A percentile compares a stretch with the other conserved stretches of the same genome.
Evolutionary conservation across 2,888 invertebrate genomes (phyloP).

Genomic region (Noctua fimbriata): DNA sequence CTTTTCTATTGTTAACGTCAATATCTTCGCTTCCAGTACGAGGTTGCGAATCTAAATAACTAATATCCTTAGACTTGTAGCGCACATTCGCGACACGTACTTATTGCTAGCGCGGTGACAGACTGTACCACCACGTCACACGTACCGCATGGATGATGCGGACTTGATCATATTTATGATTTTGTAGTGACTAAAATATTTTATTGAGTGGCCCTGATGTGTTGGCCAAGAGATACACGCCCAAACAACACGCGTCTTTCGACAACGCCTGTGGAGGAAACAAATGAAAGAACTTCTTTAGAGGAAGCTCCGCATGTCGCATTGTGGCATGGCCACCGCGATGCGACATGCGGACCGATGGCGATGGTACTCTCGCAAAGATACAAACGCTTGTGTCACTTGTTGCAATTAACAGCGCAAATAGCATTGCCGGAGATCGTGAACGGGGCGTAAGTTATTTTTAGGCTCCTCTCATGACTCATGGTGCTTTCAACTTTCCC

Average conservation of each 20-base stretch:
- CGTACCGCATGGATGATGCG: constrained; percentile 29
- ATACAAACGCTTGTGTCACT: too few relatives aligned
- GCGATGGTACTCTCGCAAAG: too few relatives aligned
- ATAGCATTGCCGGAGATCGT: too few relatives aligned
- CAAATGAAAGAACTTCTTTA: too few relatives aligned
- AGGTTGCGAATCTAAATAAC: constrained; percentile 46
- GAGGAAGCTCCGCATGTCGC: too few relatives aligned
- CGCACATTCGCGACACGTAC: constrained; percentile 28
- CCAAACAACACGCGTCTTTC: neutral
- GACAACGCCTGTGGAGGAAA: too few relatives aligned
- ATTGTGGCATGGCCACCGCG: too few relatives aligned
- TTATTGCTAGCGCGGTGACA: constrained; percentile 32
- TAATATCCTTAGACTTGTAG: constrained; percentile 41
- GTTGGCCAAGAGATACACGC: neutral
- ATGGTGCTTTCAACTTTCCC: too few relatives aligned
- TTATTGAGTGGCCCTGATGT: neutral
- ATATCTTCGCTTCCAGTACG: constrained; percentile 4
- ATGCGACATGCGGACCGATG: too few relatives aligned
- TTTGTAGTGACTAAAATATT: neutral
- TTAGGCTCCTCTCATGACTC: too few relatives aligned
- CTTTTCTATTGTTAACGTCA: constrained; percentile 24
- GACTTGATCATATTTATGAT: neutral
- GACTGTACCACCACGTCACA: neutral
- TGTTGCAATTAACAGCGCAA: too few relatives aligned
- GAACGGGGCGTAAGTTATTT: too few relatives aligned